Evolutionary conservation across 2,113 vertebrate species (phyloP).

Genomic region (Oreochromis aureus): DNA sequence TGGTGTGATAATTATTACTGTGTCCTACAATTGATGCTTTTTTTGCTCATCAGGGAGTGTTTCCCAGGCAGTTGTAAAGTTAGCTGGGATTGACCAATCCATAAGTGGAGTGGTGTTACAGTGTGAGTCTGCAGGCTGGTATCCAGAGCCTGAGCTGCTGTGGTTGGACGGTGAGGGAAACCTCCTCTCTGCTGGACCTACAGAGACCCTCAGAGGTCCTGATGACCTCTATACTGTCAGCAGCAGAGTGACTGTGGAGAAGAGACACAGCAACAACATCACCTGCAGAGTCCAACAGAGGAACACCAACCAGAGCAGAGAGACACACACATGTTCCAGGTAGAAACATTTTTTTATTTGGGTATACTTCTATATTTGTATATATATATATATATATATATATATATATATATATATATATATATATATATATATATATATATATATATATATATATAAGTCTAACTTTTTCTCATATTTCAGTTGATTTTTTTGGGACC

Average conservation of each 20-base stretch:
- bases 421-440: no score
- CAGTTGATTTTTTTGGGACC: not conserved
- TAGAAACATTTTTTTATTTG: not conserved
- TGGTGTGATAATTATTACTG: rapidly evolving
- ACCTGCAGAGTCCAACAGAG: not conserved
- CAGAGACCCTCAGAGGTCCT: not conserved
- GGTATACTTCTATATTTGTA: no score
- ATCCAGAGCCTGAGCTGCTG: not conserved
- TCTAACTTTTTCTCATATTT: no score
- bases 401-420: no score
- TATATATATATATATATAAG: no score
- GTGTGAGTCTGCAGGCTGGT: not conserved
- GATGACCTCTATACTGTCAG: not conserved
- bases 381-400: no score
- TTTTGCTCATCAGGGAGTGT: not conserved
- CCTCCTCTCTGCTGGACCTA: no score
- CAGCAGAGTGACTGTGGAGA: not conserved
- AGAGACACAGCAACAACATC: not conserved
- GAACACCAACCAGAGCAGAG: not conserved
- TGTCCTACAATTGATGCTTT: rapidly evolving
- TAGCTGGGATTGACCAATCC: not conserved
- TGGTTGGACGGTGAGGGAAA: not conserved
- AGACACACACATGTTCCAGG: not conserved
- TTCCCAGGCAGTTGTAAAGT: rapidly evolving
- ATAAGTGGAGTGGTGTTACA: not conserved